Percentiles rank a stretch among this genome's conserved stretches.
Conservation (phyloP, 2,113 vertebrate genomes). For the Ancistrus triradiatus region DNA sequence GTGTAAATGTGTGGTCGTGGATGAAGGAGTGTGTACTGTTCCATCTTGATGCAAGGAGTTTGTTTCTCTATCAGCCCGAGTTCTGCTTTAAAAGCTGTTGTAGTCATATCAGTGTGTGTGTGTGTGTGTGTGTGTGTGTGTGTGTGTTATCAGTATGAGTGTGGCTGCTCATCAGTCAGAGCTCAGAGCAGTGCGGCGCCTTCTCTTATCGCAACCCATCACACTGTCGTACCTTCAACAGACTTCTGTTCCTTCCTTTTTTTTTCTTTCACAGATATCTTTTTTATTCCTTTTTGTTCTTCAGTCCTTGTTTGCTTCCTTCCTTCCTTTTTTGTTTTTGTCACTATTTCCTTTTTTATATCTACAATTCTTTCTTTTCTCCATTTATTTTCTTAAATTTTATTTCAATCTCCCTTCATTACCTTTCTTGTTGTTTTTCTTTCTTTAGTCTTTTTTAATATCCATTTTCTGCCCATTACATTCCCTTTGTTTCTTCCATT, state of each 20-base stretch:
- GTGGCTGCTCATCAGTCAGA: slow-evolving; percentile 64
- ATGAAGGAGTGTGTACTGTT: not conserved
- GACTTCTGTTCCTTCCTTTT: slow-evolving; percentile 30
- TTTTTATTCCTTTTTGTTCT: not conserved
- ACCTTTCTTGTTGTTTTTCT: not conserved
- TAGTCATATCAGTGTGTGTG: slow-evolving; percentile 4
- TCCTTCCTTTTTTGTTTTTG: not conserved
- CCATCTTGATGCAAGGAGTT: not conserved
- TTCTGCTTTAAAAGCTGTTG: not conserved
- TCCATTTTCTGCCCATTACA: too few relatives aligned
- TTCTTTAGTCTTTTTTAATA: not conserved
- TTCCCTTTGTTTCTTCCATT: too few relatives aligned
- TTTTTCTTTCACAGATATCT: not conserved
- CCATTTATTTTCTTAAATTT: not conserved
- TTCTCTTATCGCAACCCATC: slow-evolving; percentile 65
- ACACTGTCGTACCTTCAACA: slow-evolving; percentile 59
- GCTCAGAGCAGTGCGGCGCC: slow-evolving; percentile 57
- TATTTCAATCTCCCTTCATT: not conserved
- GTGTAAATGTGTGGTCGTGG: slow-evolving; percentile 3
- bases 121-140: slow-evolving; percentile 29
- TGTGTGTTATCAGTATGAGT: slow-evolving; percentile 63
- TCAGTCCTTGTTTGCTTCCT: not conserved
- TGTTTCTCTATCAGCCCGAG: not conserved
- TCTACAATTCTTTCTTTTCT: not conserved
- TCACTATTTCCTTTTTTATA: not conserved